These are phyloP conservation scores for Thecophora atra DNA, from an alignment of 2,888 invertebrate species.

Conservation along the genomic window DNA sequence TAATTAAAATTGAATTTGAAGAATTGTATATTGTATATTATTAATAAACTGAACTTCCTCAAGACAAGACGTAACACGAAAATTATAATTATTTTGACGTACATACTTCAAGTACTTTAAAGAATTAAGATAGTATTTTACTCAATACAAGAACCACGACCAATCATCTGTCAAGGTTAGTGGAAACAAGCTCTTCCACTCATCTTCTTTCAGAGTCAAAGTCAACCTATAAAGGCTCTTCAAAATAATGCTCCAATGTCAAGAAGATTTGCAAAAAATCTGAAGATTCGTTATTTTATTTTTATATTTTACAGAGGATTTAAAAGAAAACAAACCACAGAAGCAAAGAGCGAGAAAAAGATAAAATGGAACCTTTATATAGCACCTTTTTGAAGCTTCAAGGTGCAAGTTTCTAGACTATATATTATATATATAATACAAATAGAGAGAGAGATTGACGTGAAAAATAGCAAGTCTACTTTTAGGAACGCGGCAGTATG, in stretches of 20 bases:
- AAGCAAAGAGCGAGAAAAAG: not conserved
- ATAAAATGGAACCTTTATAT: not conserved
- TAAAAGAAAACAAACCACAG: not conserved
- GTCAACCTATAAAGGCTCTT: not conserved
- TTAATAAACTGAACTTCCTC: no score
- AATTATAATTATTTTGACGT: no score
- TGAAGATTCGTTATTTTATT: not conserved
- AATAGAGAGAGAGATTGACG: not conserved
- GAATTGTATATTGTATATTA: no score
- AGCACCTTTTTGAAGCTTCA: not conserved
- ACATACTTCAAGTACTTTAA: no score
- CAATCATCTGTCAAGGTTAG: not conserved
- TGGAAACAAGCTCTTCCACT: no score
- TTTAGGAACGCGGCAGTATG: no score
- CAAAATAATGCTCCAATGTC: not conserved
- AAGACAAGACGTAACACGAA: no score
- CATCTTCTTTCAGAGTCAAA: not conserved
- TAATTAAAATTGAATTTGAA: no score
- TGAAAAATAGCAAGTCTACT: no score
- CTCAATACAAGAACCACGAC: no score
- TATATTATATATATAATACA: not conserved
- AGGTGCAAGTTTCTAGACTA: not conserved
- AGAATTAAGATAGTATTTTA: no score
- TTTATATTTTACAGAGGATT: not conserved
- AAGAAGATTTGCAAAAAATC: not conserved